These are phyloP conservation scores for Paradisaea rubra DNA, from an alignment of 2,113 vertebrate genomes.

Conservation along the genomic window DNA sequence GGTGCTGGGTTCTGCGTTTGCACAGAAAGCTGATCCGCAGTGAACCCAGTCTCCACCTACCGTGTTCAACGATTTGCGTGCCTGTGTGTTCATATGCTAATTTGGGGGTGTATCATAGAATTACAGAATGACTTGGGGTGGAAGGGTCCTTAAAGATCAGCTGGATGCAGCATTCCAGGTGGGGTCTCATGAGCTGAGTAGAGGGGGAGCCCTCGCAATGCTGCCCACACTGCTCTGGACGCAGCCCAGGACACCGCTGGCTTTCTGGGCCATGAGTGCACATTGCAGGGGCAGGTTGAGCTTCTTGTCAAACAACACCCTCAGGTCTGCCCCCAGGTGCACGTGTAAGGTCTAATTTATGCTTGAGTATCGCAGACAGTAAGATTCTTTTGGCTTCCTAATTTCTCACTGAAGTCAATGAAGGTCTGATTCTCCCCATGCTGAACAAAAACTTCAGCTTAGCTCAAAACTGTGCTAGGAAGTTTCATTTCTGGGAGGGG, in stretches of 20 bases:
- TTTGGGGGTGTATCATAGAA: not conserved
- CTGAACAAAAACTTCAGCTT: not conserved
- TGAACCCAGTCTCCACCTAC: not conserved
- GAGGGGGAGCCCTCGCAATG: fast-evolving
- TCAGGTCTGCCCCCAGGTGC: no score
- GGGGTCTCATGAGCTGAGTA: not conserved
- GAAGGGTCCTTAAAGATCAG: not conserved
- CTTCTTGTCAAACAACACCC: not conserved
- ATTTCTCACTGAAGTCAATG: not conserved
- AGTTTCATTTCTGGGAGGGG: not conserved
- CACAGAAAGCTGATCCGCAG: not conserved
- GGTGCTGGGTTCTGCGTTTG: not conserved
- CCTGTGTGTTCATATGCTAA: fast-evolving
- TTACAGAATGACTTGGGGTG: not conserved
- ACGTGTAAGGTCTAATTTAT: not conserved
- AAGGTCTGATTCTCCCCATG: not conserved
- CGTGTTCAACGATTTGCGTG: fast-evolving
- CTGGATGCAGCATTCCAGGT: not conserved
- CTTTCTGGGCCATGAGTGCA: not conserved
- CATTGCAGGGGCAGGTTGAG: fast-evolving
- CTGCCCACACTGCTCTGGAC: not conserved
- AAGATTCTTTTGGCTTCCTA: not conserved
- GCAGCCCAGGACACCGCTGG: not conserved
- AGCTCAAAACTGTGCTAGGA: not conserved
- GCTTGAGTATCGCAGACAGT: not conserved